Base-by-base conservation (phyloP, 2,797 vertebrate genomes). In the Acrossocheilus fasciatus region DNA sequence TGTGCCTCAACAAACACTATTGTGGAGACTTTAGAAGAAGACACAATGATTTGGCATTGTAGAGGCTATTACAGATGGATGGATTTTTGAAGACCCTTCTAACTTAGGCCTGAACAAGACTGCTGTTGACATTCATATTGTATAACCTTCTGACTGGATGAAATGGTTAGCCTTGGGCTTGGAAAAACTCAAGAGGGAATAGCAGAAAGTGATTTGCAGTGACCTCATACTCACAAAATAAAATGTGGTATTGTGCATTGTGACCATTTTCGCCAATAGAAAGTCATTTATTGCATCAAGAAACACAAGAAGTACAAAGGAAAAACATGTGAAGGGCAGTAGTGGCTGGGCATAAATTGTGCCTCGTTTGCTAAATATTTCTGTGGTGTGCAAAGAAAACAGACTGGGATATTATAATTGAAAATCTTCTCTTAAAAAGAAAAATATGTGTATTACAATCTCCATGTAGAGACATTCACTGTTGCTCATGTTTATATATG, bases 91-190 rank as follows among this genome's bases (percentile, higher is more conserved):
- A 70, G 75, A 43, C 23, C 30, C 20, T 6, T 69, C 45, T 70
- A 52, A 62, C 82, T 64, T 59, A 73, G 39, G 23, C 10, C 26
- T 70, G 26, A 79, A 70, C 83, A 59, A 70, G 76, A 23, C 66
- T 62, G n/a, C 34, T 43, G 4, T 85, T 85, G 66, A 66, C 11
- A 66, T 68, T 79, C 6, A 30, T 76, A 68, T 59, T 68, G 39
- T 34, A 62, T 50, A 81, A 69, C 52, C 70, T 8, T 69, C 15
- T 77, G 52, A 72, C 11, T 70, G 26, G 36, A 34, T 64, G 34
- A 6, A 79, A 47, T 85, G 57, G 39, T 52, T 87, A 14, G 36
- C 69, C 74, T 86, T 81, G 52, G 75, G 34, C 69, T 72, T 82
- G 59, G 9, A 59, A 87, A 39, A 85, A 50, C 47, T 69, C 59